These are phyloP conservation scores for Zosterops lateralis DNA, from an alignment of 2,113 vertebrate species.

Conservation along the genomic window DNA sequence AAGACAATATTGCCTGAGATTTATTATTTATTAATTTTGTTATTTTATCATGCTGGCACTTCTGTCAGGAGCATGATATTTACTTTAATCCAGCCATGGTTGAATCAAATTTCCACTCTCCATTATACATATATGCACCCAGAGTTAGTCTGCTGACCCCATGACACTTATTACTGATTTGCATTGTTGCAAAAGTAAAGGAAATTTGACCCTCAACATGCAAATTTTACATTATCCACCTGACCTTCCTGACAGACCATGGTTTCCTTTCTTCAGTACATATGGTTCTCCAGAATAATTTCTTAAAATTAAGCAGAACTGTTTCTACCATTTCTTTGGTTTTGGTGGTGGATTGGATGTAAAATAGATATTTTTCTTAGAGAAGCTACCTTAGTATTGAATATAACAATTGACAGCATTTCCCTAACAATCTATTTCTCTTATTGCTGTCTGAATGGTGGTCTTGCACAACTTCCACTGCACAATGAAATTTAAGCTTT, in stretches of 20 bases:
- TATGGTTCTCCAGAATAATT: neutral
- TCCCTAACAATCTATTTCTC: neutral
- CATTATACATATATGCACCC: neutral
- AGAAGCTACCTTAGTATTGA: neutral
- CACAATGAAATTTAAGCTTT: neutral
- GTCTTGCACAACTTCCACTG: neutral
- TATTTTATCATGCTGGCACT: slow-evolving; percentile 1
- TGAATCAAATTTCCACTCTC: slow-evolving; percentile 22
- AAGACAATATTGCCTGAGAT: neutral
- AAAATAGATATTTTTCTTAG: neutral
- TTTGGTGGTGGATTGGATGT: neutral
- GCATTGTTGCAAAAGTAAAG: neutral
- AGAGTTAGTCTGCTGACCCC: neutral
- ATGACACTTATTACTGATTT: neutral
- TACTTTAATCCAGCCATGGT: neutral
- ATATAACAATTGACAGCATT: neutral
- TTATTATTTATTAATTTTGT: slow-evolving; percentile 5
- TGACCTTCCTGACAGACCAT: neutral
- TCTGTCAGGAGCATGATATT: neutral
- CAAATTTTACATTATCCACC: neutral
- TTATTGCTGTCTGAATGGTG: neutral
- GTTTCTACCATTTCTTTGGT: neutral
- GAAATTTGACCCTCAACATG: neutral
- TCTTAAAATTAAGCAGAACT: neutral
- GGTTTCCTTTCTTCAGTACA: neutral